These are phyloP conservation scores for Drosophila flavopinicola DNA, from an alignment of 2,888 invertebrate genomes.

Conservation along the genomic window DNA sequence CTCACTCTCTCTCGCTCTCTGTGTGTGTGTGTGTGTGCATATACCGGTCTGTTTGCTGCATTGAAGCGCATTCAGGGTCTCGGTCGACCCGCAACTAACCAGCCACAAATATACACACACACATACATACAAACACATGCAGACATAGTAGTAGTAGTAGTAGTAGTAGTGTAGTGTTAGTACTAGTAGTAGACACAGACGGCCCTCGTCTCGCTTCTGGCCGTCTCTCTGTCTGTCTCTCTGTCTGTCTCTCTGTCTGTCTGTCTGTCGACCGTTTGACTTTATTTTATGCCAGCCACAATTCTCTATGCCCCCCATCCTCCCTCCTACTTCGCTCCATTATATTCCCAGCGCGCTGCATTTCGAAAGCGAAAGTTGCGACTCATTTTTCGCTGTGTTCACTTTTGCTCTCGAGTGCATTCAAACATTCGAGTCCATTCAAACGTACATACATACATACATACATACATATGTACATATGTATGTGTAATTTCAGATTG, in stretches of 20 bases:
- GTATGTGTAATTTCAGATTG: neutral
- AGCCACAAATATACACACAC: slow-evolving; percentile 16
- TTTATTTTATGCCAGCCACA: slow-evolving; percentile 26
- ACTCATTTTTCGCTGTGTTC: slow-evolving; percentile 6
- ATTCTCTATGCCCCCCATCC: neutral
- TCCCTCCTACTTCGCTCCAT: slow-evolving; percentile 6
- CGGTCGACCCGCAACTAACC: slow-evolving; percentile 64
- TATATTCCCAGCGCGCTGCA: slow-evolving; percentile 1
- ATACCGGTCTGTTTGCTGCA: slow-evolving; percentile 44
- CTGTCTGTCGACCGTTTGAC: slow-evolving; percentile 33
- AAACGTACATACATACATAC: no score
- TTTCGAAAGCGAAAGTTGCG: slow-evolving; percentile 59
- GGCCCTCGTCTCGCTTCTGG: no score
- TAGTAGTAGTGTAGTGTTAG: no score
- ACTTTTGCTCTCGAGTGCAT: neutral
- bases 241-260: neutral
- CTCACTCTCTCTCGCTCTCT: no score
- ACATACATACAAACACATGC: no score
- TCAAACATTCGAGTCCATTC: neutral
- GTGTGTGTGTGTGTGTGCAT: slow-evolving; percentile 9
- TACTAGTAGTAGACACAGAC: no score
- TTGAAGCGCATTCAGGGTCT: slow-evolving; percentile 59
- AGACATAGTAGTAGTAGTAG: no score
- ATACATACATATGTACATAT: neutral
- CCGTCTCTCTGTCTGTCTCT: neutral